Base-by-base conservation (phyloP, 2,113 vertebrate genomes). In the Myotis davidii region DNA sequence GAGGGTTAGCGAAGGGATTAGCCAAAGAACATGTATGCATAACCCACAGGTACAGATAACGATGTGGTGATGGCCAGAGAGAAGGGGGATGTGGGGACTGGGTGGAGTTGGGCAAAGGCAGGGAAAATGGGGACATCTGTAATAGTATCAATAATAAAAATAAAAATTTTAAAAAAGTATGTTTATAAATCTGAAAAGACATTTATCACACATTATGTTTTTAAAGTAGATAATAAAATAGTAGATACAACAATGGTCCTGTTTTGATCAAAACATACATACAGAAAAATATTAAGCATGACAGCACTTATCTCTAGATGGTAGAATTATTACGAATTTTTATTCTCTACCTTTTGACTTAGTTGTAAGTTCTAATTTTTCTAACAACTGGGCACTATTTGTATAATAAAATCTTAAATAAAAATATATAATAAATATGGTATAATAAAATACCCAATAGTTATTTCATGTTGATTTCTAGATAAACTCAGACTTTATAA, bases 401-500 rank as follows among this genome's bases (percentile, higher is more conserved):
- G n/a, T 39, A 76, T 88, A 69, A 74, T 73, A n/a, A 61, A 85
- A 85, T 64, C 21, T 78, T 65, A 32, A 67, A 84, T 21, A 48
- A 84, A 74, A 84, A 81, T 59, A 82, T 25, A 85, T 21, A 61
- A 52, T 85, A 94, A 78, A 54, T 32, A 94, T 89, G 74, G 50
- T n/a, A 59, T 89, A 81, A 59, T n/a, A 59, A 88, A 89, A 76
- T 77, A 76, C 45, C 14, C 39, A 89, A 50, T 0, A 94, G 69
- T 83, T 9, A 73, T 45, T 54, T 54, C 34, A 70, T 82, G 21
- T n/a, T 86, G 25, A 45, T 52, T 92, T 96, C 32, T 82, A 95
- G 21, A 88, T 77, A 91, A 89, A 95, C 42, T 89, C 56, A 89
- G 42, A 92, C 34, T 94, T 89, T 69, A 59, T 12, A 76, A 73